phyloP scores from a whole-genome alignment of 2,797 vertebrate genomes.

The Lepidocolaptes lacrymiger region DNA sequence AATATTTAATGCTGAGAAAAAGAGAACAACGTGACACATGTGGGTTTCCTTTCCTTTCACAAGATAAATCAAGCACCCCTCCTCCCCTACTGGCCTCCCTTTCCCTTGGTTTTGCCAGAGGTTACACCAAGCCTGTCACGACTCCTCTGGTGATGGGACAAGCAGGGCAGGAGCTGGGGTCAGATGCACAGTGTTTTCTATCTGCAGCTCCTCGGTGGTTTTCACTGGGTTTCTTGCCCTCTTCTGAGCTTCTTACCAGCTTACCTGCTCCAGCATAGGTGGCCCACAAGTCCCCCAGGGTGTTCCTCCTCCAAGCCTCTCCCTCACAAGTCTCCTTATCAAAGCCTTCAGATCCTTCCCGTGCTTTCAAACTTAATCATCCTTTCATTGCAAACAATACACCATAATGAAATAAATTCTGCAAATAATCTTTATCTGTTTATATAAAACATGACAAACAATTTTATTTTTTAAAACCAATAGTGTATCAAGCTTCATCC shows the following conservation, averaged over 20 bases:
- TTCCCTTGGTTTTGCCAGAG: not conserved
- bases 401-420: not conserved
- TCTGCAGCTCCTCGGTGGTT: not conserved
- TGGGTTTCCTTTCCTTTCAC: not conserved
- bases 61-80: not conserved
- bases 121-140: accelerated
- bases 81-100: not conserved
- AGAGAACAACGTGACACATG: not conserved
- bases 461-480: not conserved
- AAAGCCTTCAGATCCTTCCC: not conserved
- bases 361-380: not conserved
- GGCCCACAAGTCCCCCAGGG: not conserved
- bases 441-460: not conserved
- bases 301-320: not conserved
- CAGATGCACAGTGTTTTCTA: not conserved
- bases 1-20: not conserved
- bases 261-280: not conserved
- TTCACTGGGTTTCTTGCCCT: not conserved
- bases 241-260: not conserved
- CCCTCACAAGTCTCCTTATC: not conserved
- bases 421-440: not conserved
- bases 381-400: not conserved
- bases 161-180: not conserved
- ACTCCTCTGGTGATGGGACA: not conserved
- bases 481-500: not conserved